Conservation (phyloP, 2,113 vertebrate genomes). For the Micronisus gabar region DNA sequence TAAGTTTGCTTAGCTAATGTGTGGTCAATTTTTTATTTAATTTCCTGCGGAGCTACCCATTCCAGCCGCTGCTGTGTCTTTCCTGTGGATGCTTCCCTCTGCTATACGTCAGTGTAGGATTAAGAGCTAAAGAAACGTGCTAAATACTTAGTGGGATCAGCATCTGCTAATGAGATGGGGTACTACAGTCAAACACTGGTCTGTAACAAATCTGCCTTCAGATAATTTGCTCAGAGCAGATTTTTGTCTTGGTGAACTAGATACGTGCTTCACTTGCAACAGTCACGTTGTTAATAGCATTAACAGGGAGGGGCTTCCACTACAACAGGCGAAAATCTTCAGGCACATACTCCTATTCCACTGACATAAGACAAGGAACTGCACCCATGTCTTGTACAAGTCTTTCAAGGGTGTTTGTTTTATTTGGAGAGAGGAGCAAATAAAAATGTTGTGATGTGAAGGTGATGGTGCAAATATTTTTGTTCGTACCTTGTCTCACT, state of each 20-base stretch:
- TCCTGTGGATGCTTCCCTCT: background rate
- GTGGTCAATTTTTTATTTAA: fast-evolving
- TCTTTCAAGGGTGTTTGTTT: background rate
- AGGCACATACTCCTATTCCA: background rate
- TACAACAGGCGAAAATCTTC: background rate
- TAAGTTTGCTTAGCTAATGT: background rate
- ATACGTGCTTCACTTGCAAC: background rate
- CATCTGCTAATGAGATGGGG: conserved; percentile 32
- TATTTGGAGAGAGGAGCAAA: background rate
- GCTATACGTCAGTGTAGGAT: background rate
- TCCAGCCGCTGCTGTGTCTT: background rate
- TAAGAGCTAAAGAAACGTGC: conserved; percentile 40
- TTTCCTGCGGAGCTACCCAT: background rate
- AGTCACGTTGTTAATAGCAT: background rate
- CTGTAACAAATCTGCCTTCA: conserved; percentile 39
- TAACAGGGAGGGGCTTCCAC: background rate
- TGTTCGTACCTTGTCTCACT: background rate
- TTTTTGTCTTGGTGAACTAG: background rate
- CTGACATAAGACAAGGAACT: too few species aligned
- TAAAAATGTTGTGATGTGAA: background rate
- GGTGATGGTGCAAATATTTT: fast-evolving
- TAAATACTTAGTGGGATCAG: conserved; percentile 56
- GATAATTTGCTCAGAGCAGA: conserved; percentile 51
- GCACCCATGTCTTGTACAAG: background rate
- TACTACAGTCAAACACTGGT: background rate